Base-by-base conservation (phyloP, 2,113 vertebrate genomes). In the Eretmochelys imbricata region DNA sequence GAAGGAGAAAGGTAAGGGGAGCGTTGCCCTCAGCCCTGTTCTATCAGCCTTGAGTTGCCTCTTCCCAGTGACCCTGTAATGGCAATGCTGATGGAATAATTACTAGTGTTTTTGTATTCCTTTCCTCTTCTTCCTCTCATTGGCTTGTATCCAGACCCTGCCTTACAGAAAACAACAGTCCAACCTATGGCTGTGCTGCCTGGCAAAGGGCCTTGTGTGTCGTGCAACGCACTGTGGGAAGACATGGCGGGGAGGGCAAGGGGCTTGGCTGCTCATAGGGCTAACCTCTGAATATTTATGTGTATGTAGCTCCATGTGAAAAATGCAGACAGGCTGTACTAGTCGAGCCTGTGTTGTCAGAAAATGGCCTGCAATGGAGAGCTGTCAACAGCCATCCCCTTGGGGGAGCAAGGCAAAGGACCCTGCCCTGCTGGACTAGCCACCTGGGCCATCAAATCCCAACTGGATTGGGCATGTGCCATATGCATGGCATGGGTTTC, bases 101-200 rank as follows among this genome's bases (percentile, higher is more conserved):
- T 96, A 97, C 85, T 94, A 97, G 95, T 96, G 96, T 97, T 97
- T 97, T 95, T 94, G 92, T 96, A 98, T 93, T 94, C 94, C 91
- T 89, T 25, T 95, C 86, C 96, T 92, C 89, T 95, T 97, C 98
- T 97, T 98, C 98, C 99, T 98, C 97, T 98, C 99, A 99, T 99
- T 92, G 97, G 99, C 99, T 99, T 99, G 99, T 99, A 97, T 96
- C 98, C 98, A 98, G 97, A 95, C 98, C 98, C 98, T 97, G 96
- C 98, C 97, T 97, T 98, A 98, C 95, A 98, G 96, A 98, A 98
- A 98, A 97, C 97, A 97, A 98, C 97, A 98, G 98, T 99, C 99
- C 98, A 99, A 99, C 99, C 99, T 98, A 98, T 98, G 99, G 99
- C 98, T 97, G 98, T 96, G 97, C 97, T 90, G 84, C 59, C 75